Base-by-base conservation (phyloP, 2,888 invertebrate species). In the Perdita meconis region DNA sequence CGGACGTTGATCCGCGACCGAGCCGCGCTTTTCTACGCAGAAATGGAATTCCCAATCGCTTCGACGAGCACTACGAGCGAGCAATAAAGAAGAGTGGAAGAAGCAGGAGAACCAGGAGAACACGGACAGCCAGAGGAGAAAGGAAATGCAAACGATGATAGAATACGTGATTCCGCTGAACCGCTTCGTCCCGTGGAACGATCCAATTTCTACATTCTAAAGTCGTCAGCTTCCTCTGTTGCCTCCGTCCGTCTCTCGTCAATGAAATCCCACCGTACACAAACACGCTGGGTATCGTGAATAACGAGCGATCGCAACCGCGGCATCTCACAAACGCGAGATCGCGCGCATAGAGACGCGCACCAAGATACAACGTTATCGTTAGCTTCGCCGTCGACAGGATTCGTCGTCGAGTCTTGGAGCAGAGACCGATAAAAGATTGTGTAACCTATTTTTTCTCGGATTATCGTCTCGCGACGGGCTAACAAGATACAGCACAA, bases 381-480 rank as follows among this genome's bases (percentile, higher is more conserved):
- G 26, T 51, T 13, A 6, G 2, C 51, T 13, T 38, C 36, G 6
- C 36, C 67, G 50, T n/a, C 30, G 16, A 8, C 59, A 64, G 57
- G 44, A 64, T 47, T 61, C 61, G 34, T 63, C 59, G 65, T 13
- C 34, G 26, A 36, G 68, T 67, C 68, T 51, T 44, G 50, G 68
- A 74, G 10, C 57, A 13, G 30, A n/a, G 68, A 5, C 66, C 53
- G 82, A 82, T 80, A 84, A 82, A 77, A 60, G 56, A 71, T 50
- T 30, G 65, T 55, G 73, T 68, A 84, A 73, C 85, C 80, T 65
- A 84, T 69, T 84, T 84, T 84, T 80, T 67, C 51, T 24, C 10
- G 42, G 60, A 71, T 77, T 82, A 82, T 82, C 82, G 72, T 44
- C 47, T 22, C 56, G 69, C 60, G 38, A 40, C 64, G 40, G 65